Percentiles rank a stretch among this genome's conserved stretches.
Conservation (phyloP, 2,797 vertebrate genomes). For the Phrynocephalus vlangalii region DNA sequence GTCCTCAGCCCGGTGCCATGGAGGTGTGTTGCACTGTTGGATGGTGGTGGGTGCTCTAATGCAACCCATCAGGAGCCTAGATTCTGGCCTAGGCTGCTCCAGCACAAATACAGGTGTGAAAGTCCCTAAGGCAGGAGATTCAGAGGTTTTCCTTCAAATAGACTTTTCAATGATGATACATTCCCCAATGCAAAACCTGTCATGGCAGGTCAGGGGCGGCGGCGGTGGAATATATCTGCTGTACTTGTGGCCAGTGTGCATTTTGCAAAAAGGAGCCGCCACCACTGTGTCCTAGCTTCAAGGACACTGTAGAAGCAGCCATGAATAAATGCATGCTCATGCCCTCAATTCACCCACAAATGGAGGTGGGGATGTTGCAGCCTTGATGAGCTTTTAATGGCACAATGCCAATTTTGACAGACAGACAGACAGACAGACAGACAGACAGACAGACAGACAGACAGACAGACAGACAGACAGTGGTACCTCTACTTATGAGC, state of each 20-base stretch:
- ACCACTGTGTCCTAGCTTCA: not conserved
- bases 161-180: not conserved
- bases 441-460: too few species aligned
- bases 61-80: not conserved
- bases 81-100: not conserved
- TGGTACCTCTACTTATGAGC: too few species aligned
- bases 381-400: not conserved
- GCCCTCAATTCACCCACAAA: not conserved
- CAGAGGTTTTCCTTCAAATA: not conserved
- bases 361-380: not conserved
- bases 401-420: conserved; percentile 17
- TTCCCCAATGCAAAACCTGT: not conserved
- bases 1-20: not conserved
- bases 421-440: too few species aligned
- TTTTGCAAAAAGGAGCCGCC: not conserved
- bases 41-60: too few species aligned
- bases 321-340: not conserved
- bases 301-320: not conserved
- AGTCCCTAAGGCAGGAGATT: not conserved
- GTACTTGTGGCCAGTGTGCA: not conserved
- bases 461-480: too few species aligned
- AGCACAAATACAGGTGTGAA: too few species aligned
- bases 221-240: not conserved
- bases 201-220: not conserved
- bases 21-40: not conserved